Conservation (phyloP, 2,888 invertebrate genomes). For the Lycophotia porphyrea region DNA sequence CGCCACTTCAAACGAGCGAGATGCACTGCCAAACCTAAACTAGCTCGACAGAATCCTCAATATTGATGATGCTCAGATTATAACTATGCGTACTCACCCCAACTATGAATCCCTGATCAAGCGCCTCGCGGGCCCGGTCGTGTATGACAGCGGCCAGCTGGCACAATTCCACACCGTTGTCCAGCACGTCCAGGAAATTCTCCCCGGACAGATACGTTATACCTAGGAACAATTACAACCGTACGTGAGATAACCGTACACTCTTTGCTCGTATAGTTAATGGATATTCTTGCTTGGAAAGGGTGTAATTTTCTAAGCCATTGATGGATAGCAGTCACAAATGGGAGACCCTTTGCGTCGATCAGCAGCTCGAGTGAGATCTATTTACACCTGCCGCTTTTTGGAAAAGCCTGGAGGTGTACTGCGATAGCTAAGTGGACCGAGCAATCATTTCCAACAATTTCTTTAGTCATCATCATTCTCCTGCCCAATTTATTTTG, state of each 20-base stretch:
- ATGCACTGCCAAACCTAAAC: neutral
- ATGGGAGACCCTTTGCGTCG: neutral
- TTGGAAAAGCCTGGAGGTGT: slow-evolving; percentile 6
- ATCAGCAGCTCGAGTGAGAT: neutral
- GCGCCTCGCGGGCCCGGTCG: slow-evolving; percentile 92
- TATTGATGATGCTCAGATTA: neutral
- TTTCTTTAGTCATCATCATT: neutral
- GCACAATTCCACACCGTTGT: slow-evolving; percentile 96
- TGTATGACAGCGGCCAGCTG: slow-evolving; percentile 95
- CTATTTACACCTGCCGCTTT: neutral
- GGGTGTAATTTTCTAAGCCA: neutral
- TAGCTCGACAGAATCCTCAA: neutral
- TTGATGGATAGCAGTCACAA: neutral
- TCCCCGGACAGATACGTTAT: slow-evolving; percentile 93
- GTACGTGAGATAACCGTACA: neutral
- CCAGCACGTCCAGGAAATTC: slow-evolving; percentile 95
- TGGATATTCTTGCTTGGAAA: neutral
- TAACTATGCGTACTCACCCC: slow-evolving; percentile 84
- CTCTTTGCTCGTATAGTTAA: neutral
- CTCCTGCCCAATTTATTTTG: too few relatives aligned
- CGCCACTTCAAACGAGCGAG: neutral
- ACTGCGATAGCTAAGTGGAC: neutral
- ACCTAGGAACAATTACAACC: slow-evolving; percentile 83
- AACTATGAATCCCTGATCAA: slow-evolving; percentile 91
- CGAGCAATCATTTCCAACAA: slow-evolving; percentile 20